Percentiles rank a stretch among this genome's conserved stretches.
Evolutionary conservation across 2,888 invertebrate genomes (phyloP).

Genomic region (Ormyrus nitidulus): DNA sequence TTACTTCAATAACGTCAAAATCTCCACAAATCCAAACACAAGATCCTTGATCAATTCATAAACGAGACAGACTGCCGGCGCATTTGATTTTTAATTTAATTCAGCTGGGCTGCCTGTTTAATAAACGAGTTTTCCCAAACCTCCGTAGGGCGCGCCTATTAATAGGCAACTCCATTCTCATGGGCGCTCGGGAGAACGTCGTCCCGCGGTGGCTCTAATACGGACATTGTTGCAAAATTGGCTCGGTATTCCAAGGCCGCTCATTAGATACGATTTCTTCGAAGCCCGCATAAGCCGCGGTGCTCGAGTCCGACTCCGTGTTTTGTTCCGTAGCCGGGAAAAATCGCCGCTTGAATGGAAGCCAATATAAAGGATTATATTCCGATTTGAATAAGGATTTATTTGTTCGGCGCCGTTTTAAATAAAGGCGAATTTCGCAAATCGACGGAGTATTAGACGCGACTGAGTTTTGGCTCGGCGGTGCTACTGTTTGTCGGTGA

Average conservation of each 20-base stretch:
- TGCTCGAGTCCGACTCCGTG: not conserved
- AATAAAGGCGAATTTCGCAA: conserved; percentile 25
- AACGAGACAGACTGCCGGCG: not conserved
- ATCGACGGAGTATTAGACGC: not conserved
- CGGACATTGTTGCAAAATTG: conserved; percentile 53
- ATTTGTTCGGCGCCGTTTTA: conserved; percentile 1
- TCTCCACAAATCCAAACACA: not conserved
- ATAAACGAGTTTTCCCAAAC: conserved; percentile 2
- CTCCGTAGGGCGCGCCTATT: conserved; percentile 38
- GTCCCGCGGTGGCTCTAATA: conserved; percentile 9
- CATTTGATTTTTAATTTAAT: no score
- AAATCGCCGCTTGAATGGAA: conserved; percentile 42
- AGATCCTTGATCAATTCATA: not conserved
- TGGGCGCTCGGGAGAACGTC: conserved; percentile 3
- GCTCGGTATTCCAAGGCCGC: conserved; percentile 53
- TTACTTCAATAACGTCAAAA: not conserved
- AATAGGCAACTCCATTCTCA: conserved; percentile 43
- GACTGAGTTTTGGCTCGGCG: no score
- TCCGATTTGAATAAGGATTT: conserved; percentile 42
- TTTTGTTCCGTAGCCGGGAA: conserved; percentile 36
- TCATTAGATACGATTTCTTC: conserved; percentile 48
- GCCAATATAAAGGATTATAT: conserved; percentile 28
- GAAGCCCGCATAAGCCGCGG: conserved; percentile 5
- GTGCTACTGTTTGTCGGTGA: no score
- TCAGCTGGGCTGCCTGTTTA: no score